Percentiles rank a stretch among this genome's conserved stretches.
Evolutionary conservation across 1,140 invertebrate genomes (phyloP).

Genomic region (Lepidotrigona ventralis): DNA sequence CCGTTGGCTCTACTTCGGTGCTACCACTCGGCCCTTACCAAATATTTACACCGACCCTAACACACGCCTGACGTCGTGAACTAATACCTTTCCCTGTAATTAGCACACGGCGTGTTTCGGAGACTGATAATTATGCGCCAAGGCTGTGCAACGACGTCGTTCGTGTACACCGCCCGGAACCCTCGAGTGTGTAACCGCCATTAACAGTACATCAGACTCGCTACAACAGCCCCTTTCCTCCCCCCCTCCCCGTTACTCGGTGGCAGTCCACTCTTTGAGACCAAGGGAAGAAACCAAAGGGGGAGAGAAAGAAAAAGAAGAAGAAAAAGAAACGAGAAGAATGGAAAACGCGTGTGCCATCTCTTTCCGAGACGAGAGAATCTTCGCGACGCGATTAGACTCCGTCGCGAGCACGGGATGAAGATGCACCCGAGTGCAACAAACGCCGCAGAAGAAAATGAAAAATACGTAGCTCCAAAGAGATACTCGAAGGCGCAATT

Average conservation of each 20-base stretch:
- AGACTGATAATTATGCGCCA: conserved; percentile 64
- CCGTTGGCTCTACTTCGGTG: conserved; percentile 19
- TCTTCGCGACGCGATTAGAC: background rate
- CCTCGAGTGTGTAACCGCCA: conserved; percentile 57
- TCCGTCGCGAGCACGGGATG: background rate
- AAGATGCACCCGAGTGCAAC: background rate
- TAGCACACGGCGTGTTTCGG: conserved; percentile 54
- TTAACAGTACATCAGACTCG: conserved; percentile 51
- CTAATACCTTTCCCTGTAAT: conserved; percentile 66
- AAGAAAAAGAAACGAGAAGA: background rate
- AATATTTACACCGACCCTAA: conserved; percentile 62
- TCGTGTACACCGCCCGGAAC: conserved; percentile 42
- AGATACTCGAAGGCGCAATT: background rate
- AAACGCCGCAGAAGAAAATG: background rate
- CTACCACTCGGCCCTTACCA: conserved; percentile 39
- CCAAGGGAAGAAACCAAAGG: background rate
- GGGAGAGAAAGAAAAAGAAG: background rate
- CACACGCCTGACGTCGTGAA: conserved; percentile 55
- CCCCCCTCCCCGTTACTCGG: background rate
- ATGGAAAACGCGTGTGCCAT: background rate
- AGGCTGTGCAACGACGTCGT: conserved; percentile 44
- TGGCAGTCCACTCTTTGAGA: background rate
- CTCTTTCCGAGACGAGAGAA: background rate
- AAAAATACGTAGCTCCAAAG: background rate
- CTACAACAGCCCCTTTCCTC: background rate